Evolutionary conservation across 2,797 vertebrate genomes (phyloP).

Genomic region (Peromyscus aztecus): DNA sequence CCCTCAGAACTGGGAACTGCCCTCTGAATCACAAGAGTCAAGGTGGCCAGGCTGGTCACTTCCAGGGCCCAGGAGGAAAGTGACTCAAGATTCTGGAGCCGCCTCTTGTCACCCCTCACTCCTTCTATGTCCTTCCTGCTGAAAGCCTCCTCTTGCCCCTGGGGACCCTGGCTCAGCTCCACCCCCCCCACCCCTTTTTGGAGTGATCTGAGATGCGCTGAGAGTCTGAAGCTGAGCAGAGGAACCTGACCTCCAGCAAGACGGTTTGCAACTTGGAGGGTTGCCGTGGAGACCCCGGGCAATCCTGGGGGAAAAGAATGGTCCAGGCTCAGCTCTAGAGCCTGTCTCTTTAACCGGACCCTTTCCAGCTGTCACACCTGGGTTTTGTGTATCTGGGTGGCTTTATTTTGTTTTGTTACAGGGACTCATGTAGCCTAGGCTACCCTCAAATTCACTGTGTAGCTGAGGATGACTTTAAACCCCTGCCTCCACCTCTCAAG

Average conservation of each 20-base stretch:
- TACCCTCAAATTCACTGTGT: neutral
- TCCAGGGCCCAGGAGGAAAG: neutral
- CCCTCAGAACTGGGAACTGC: neutral
- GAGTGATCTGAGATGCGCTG: neutral
- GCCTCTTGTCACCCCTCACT: neutral
- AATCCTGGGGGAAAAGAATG: neutral
- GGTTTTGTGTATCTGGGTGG: neutral
- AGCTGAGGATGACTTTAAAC: neutral
- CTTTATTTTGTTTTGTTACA: neutral
- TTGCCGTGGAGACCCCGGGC: neutral
- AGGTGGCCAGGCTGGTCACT: neutral
- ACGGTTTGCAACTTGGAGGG: neutral
- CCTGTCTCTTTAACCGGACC: neutral
- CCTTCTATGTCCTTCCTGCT: neutral
- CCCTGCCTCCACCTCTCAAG: neutral
- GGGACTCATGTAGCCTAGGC: neutral
- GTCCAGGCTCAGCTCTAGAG: accelerated
- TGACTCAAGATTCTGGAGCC: neutral
- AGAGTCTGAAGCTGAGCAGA: neutral
- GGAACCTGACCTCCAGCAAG: neutral
- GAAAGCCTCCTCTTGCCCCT: neutral
- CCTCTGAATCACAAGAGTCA: neutral
- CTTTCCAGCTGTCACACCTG: neutral
- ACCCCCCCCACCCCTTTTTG: neutral
- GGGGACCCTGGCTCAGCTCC: neutral